Evolutionary conservation across 2,797 vertebrate species (phyloP).

Genomic region (Rhinella marina): DNA sequence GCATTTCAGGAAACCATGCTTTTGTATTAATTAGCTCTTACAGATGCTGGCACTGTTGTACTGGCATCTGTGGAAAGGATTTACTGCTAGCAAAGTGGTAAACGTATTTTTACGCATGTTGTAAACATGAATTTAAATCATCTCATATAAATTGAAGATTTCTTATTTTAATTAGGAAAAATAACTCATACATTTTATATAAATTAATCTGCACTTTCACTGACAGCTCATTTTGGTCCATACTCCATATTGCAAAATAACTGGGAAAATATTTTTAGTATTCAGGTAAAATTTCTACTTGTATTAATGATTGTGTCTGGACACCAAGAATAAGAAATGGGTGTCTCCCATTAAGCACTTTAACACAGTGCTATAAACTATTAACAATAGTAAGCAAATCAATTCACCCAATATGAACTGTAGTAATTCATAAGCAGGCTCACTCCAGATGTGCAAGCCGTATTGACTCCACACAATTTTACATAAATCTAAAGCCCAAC

Average conservation of each 20-base stretch:
- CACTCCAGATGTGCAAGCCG: not conserved
- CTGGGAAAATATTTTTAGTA: not conserved
- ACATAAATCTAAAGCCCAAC: not conserved
- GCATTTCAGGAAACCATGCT: not conserved
- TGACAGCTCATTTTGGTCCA: not conserved
- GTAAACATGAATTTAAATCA: conserved; percentile 14
- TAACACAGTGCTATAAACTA: not conserved
- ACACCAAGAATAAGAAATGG: not conserved
- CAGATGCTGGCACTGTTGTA: not conserved
- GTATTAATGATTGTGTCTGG: not conserved
- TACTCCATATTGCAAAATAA: not conserved
- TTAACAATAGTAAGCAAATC: conserved; percentile 4
- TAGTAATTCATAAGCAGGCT: not conserved
- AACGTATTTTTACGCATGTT: not conserved
- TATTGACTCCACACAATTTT: not conserved
- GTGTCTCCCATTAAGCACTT: not conserved
- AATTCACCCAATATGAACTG: not conserved
- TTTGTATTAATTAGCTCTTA: conserved; percentile 5
- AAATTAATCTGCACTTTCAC: not conserved
- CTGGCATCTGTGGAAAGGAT: conserved; percentile 10
- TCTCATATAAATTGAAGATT: conserved; percentile 16
- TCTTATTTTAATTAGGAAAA: conserved; percentile 15
- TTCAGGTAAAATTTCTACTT: not conserved
- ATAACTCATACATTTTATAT: conserved; percentile 11
- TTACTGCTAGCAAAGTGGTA: conserved; percentile 18